Conservation (phyloP, 1,140 invertebrate genomes). For the Papilio polytes region DNA sequence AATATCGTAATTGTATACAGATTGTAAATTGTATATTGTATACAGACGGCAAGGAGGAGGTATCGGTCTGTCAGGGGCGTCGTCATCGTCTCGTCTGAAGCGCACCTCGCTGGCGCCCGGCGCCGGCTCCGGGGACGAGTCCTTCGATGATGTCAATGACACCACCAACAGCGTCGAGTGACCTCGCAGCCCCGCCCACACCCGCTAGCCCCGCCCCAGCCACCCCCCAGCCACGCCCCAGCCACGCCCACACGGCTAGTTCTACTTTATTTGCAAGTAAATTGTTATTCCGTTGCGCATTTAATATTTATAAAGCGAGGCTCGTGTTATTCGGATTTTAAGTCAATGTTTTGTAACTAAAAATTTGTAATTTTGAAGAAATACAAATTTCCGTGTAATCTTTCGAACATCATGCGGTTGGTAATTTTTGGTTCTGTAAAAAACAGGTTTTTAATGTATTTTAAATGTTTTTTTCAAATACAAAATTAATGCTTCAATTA, state of each 20-base stretch:
- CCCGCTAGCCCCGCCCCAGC: neutral
- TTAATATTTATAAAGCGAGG: constrained; percentile 21
- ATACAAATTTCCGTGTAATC: neutral
- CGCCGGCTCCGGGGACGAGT: constrained; percentile 87
- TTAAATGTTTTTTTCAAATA: neutral
- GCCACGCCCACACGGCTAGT: neutral
- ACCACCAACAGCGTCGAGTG: constrained; percentile 81
- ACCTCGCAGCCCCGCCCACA: neutral
- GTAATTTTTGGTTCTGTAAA: neutral
- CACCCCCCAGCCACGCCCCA: neutral
- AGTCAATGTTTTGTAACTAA: neutral
- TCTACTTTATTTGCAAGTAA: constrained; percentile 19
- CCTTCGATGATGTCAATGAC: constrained; percentile 83
- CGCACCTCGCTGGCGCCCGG: constrained; percentile 88
- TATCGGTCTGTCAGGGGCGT: constrained; percentile 86
- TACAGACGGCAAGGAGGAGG: constrained; percentile 84
- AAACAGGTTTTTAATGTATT: neutral
- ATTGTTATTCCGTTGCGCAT: constrained; percentile 38
- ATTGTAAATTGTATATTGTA: neutral
- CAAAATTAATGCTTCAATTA: constrained; percentile 13
- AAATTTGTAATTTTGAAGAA: neutral
- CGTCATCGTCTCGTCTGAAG: constrained; percentile 86
- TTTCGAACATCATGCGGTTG: neutral
- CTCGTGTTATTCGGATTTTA: neutral
- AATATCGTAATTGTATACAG: no score